Percentiles rank a stretch among this genome's conserved stretches.
Evolutionary conservation across 2,113 vertebrate genomes (phyloP).

Genomic region (Tragelaphus buxtoni): DNA sequence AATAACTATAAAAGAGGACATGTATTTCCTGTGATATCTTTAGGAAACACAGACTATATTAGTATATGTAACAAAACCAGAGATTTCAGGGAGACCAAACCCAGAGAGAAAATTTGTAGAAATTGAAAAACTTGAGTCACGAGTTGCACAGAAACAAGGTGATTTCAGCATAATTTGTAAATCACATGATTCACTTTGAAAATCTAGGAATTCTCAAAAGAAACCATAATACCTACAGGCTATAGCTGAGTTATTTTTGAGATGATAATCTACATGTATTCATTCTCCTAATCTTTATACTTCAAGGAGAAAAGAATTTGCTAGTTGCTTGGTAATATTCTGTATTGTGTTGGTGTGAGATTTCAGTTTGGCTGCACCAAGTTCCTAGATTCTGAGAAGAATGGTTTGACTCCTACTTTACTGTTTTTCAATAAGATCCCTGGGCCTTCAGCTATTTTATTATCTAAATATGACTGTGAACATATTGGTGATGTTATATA

Average conservation of each 20-base stretch:
- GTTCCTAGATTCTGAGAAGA: neutral
- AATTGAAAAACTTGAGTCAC: neutral
- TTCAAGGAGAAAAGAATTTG: neutral
- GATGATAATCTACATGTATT: neutral
- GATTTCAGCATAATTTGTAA: neutral
- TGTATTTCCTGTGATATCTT: neutral
- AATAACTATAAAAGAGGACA: neutral
- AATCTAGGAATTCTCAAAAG: neutral
- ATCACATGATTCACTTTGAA: neutral
- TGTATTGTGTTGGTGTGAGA: neutral
- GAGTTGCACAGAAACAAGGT: neutral
- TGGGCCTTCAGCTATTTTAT: neutral
- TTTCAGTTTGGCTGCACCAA: neutral
- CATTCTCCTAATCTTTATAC: neutral
- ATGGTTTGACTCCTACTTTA: neutral
- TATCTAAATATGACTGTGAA: neutral
- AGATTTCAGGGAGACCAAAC: neutral
- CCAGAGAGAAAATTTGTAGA: neutral
- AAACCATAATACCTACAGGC: neutral
- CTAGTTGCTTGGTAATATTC: neutral
- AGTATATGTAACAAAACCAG: neutral
- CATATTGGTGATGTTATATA: neutral
- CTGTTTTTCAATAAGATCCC: neutral
- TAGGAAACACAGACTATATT: neutral
- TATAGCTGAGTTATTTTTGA: neutral